Conservation (phyloP, 2,888 invertebrate genomes). For the Cepaea hortensis region DNA sequence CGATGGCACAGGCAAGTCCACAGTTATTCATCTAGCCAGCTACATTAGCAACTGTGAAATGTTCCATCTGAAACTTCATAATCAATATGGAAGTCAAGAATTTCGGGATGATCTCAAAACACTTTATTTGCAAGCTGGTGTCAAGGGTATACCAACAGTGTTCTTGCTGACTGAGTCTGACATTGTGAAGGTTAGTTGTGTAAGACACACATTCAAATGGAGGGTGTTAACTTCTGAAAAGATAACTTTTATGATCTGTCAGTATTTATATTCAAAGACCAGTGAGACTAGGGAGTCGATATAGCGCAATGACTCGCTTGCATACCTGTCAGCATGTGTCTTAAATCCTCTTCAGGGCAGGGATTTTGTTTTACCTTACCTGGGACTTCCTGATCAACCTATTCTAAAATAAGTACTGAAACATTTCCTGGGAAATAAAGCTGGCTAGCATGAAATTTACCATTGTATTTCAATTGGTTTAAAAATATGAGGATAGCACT, state of each 20-base stretch:
- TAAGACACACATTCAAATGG: not conserved
- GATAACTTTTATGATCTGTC: not conserved
- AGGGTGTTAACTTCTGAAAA: not conserved
- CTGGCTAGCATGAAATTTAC: too few species aligned
- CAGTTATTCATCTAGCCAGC: constrained; percentile 72
- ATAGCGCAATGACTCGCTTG: too few species aligned
- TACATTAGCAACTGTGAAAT: constrained; percentile 73
- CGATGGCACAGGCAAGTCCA: constrained; percentile 74
- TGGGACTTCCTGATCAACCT: too few species aligned
- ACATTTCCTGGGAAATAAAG: too few species aligned
- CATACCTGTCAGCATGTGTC: too few species aligned
- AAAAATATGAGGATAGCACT: too few species aligned
- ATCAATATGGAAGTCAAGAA: constrained; percentile 71
- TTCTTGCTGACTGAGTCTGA: constrained; percentile 75
- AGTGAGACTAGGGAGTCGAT: too few species aligned
- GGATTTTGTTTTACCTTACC: too few species aligned
- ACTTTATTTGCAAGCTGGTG: constrained; percentile 70
- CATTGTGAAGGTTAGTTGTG: constrained; percentile 70
- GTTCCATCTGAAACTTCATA: constrained; percentile 72
- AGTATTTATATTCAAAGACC: too few species aligned
- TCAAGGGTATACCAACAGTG: constrained; percentile 71
- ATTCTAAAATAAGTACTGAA: too few species aligned
- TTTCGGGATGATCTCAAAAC: constrained; percentile 75
- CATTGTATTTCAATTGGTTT: too few species aligned
- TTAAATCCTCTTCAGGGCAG: too few species aligned